Conservation (phyloP, 2,113 vertebrate species). For the Ginglymostoma cirratum region DNA sequence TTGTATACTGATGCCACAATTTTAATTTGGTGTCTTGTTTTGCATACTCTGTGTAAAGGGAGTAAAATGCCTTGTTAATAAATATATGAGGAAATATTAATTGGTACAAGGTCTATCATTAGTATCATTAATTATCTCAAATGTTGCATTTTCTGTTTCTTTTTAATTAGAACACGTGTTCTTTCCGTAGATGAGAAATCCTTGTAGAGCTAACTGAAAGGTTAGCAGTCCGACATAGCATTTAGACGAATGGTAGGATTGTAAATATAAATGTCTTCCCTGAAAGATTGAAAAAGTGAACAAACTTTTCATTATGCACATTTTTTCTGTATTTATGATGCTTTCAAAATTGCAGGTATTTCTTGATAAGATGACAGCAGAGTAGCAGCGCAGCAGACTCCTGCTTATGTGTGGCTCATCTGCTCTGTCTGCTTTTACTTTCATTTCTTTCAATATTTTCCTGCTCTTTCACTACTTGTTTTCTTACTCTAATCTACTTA, state of each 20-base stretch:
- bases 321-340: neutral
- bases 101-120: neutral
- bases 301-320: neutral
- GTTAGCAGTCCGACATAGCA: conserved; percentile 49
- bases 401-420: too few species aligned
- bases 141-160: conserved; percentile 44
- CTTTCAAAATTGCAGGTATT: too few species aligned
- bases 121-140: conserved; percentile 16
- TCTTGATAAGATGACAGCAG: too few species aligned
- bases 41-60: neutral
- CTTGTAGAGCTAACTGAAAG: conserved; percentile 50
- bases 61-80: neutral
- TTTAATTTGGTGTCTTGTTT: neutral
- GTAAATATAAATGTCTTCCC: conserved; percentile 44
- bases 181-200: conserved; percentile 49
- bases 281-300: conserved; percentile 49
- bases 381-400: too few species aligned
- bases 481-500: too few species aligned
- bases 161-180: conserved; percentile 41
- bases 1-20: neutral
- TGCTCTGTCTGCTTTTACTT: too few species aligned
- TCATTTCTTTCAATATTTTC: too few species aligned
- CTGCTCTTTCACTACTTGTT: too few species aligned
- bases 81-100: conserved; percentile 9
- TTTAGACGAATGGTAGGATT: conserved; percentile 46